Conservation (phyloP, 2,113 vertebrate genomes). For the Cyphomyrus plagiostoma region DNA sequence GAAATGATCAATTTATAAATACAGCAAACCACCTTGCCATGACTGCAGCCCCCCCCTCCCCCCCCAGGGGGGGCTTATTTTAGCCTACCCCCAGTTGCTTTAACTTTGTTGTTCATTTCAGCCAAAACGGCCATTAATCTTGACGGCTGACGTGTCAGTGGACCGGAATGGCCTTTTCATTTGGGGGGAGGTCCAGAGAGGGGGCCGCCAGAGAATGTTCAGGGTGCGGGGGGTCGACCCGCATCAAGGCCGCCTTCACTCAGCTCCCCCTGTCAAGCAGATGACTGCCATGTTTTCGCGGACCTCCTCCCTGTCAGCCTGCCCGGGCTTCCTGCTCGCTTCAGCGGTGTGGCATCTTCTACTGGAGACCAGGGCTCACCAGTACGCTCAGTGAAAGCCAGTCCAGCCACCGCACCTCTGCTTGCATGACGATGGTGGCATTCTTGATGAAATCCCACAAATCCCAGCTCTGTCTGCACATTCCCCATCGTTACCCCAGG, state of each 20-base stretch:
- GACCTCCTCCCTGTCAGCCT: neutral
- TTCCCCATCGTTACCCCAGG: neutral
- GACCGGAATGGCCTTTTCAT: neutral
- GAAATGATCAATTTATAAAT: neutral
- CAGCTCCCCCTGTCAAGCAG: neutral
- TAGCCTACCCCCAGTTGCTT: neutral
- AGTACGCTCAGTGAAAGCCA: neutral
- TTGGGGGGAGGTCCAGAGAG: neutral
- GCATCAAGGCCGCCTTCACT: neutral
- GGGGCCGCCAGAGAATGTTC: neutral
- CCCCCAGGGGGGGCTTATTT: too few relatives aligned
- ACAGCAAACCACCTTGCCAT: neutral
- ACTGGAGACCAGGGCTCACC: neutral
- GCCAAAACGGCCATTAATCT: constrained; percentile 11
- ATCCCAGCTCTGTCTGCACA: neutral
- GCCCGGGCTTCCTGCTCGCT: neutral
- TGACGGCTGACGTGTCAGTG: constrained; percentile 5
- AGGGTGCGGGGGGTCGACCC: neutral
- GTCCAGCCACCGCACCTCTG: neutral
- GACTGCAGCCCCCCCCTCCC: neutral
- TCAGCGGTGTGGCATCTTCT: neutral
- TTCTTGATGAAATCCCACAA: neutral
- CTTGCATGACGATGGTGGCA: neutral
- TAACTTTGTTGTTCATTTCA: neutral
- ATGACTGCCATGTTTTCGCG: neutral